These are phyloP conservation scores for Vulpes lagopus DNA, from an alignment of 2,113 vertebrate species.

Conservation along the genomic window DNA sequence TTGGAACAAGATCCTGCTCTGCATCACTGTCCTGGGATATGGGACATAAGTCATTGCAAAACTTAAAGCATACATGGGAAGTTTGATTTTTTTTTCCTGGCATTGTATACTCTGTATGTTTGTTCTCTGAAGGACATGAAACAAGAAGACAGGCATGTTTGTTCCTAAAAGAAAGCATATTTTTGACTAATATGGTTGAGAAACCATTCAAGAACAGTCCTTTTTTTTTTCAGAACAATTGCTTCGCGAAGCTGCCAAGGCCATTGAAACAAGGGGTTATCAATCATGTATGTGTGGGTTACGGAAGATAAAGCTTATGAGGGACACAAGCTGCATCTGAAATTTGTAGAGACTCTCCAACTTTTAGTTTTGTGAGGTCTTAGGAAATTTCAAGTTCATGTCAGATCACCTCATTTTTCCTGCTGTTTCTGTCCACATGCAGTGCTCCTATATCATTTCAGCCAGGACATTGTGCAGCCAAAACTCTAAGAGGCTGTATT, in stretches of 20 bases:
- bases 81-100: not conserved
- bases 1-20: conserved; percentile 44
- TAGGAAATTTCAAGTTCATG: conserved; percentile 76
- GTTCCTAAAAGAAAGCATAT: conserved; percentile 63
- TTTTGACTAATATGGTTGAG: conserved; percentile 69
- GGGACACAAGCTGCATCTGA: conserved; percentile 46
- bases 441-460: conserved; percentile 77
- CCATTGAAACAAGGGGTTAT: conserved; percentile 62
- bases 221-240: conserved; percentile 49
- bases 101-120: not conserved
- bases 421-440: conserved; percentile 76
- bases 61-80: not conserved
- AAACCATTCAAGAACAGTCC: conserved; percentile 70
- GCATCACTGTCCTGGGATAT: not conserved
- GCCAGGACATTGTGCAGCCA: conserved; percentile 81
- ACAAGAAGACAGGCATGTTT: conserved; percentile 59
- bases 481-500: conserved; percentile 79
- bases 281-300: conserved; percentile 50
- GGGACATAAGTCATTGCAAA: conserved; percentile 61
- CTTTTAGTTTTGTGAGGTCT: conserved; percentile 76
- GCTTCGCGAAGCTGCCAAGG: conserved; percentile 71
- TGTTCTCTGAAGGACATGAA: conserved; percentile 52
- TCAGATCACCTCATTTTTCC: conserved; percentile 78
- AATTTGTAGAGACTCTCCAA: conserved; percentile 70
- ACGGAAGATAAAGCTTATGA: conserved; percentile 70